phyloP scores from a whole-genome alignment of 1,140 invertebrate genomes.

The Monochamus saltuarius region DNA sequence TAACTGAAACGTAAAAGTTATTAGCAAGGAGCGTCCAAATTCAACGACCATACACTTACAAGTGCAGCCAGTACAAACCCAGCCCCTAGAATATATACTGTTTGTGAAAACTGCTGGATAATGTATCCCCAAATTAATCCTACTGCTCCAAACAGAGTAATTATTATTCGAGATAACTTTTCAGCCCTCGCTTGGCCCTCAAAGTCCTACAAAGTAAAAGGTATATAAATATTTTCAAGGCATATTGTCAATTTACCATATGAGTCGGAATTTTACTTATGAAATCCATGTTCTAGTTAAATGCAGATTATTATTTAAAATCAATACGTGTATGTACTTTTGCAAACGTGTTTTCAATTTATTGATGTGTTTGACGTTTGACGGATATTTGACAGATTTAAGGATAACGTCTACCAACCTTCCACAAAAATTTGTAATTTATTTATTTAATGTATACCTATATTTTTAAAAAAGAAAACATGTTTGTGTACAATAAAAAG shows the following conservation, averaged over 20 bases:
- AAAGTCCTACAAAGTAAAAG: slow-evolving; percentile 70
- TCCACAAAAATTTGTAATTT: no score
- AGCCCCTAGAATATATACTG: slow-evolving; percentile 87
- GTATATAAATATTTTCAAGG: background rate
- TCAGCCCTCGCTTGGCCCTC: slow-evolving; percentile 88
- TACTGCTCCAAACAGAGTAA: slow-evolving; percentile 83
- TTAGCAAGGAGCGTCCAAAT: slow-evolving; percentile 6
- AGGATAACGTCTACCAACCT: no score
- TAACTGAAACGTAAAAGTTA: slow-evolving; percentile 56
- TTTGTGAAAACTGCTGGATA: slow-evolving; percentile 94
- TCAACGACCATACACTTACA: slow-evolving; percentile 56
- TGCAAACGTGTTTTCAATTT: no score
- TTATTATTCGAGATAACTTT: slow-evolving; percentile 83
- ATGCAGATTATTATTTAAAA: no score
- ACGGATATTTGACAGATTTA: no score
- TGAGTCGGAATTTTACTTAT: slow-evolving; percentile 59
- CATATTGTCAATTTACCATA: slow-evolving; percentile 54
- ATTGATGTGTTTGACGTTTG: no score
- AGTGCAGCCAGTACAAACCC: slow-evolving; percentile 85
- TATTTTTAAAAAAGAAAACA: no score
- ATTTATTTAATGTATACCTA: no score
- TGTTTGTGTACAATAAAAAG: no score
- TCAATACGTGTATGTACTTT: no score
- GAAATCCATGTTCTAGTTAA: slow-evolving; percentile 42
- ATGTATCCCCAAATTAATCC: slow-evolving; percentile 91